A percentile compares a stretch with the other conserved stretches of the same genome.
Conservation (phyloP, 2,888 invertebrate genomes). For the Teleogryllus oceanicus region DNA sequence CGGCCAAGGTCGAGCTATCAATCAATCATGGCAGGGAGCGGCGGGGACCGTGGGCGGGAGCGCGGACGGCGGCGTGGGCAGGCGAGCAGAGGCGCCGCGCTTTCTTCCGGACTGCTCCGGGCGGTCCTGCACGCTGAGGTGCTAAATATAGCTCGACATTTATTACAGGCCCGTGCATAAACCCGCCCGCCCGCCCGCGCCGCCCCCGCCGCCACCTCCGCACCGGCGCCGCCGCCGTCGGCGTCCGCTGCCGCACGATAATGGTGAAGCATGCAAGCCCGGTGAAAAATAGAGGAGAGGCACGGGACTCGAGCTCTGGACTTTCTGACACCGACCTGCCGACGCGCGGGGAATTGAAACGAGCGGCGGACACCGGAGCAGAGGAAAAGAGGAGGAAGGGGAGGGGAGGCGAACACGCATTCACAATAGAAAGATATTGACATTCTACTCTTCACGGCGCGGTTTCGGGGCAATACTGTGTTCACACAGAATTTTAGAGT, state of each 20-base stretch:
- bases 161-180: not conserved
- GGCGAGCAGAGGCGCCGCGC: not conserved
- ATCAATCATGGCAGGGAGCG: not conserved
- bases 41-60: too few species aligned
- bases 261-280: not conserved
- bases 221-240: not conserved
- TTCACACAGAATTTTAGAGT: too few species aligned
- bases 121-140: constrained; percentile 11
- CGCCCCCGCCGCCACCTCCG: not conserved
- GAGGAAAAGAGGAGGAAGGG: too few species aligned
- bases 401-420: too few species aligned
- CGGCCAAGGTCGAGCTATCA: constrained; percentile 18
- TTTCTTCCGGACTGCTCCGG: not conserved
- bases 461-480: too few species aligned
- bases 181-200: not conserved
- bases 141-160: constrained; percentile 11
- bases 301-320: constrained; percentile 6
- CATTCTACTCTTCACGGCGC: too few species aligned
- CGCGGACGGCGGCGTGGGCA: too few species aligned
- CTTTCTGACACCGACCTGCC: not conserved
- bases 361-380: too few species aligned
- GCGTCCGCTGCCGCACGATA: not conserved
- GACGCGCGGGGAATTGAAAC: too few species aligned
- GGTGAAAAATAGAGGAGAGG: not conserved
- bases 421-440: too few species aligned